Conservation (phyloP, 2,888 invertebrate genomes). For the Alloplasta piceator region DNA sequence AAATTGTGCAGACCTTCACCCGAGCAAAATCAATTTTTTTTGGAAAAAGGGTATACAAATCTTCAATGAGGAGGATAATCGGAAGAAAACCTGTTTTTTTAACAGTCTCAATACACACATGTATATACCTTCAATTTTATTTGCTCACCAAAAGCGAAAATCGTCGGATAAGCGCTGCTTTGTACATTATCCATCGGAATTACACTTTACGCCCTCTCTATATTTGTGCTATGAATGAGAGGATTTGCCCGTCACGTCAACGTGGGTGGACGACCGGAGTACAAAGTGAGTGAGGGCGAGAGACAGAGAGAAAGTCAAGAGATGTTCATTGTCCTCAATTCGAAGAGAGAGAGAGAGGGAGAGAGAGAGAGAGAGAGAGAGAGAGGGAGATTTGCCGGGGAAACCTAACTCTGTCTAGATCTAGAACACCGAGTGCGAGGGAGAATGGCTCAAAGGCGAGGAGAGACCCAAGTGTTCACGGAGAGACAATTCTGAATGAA, state of each 20-base stretch:
- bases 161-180: neutral
- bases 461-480: too few species aligned
- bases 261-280: neutral
- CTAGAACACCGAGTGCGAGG: too few species aligned
- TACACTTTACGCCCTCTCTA: neutral
- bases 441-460: too few species aligned
- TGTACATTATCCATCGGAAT: conserved; percentile 17
- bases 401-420: too few species aligned
- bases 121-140: too few species aligned
- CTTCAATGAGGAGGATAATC: too few species aligned
- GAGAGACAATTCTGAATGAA: neutral
- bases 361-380: neutral
- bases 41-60: too few species aligned
- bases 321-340: conserved; percentile 2
- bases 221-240: conserved; percentile 8
- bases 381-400: neutral
- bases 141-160: neutral
- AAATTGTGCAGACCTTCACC: too few species aligned
- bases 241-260: conserved; percentile 28
- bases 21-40: too few species aligned
- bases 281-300: neutral
- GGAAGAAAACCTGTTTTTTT: too few species aligned
- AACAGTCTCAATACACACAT: too few species aligned
- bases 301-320: neutral
- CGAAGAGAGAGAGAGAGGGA: neutral